Evolutionary conservation across 2,888 invertebrate genomes (phyloP).

Genomic region (Gnatocerus cornutus): DNA sequence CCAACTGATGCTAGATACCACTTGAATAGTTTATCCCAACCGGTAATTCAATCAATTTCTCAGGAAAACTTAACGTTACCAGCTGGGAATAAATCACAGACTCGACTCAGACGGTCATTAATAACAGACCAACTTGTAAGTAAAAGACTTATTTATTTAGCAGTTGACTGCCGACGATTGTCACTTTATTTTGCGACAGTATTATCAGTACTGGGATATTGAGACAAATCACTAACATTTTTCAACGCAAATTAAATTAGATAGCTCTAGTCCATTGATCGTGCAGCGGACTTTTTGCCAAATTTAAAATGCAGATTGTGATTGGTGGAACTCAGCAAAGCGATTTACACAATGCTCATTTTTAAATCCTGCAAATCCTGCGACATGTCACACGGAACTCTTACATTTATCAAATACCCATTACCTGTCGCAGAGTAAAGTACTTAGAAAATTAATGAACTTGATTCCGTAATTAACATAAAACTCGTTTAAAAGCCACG

Average conservation of each 20-base stretch:
- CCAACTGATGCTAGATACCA: constrained; percentile 49
- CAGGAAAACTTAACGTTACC: constrained; percentile 45
- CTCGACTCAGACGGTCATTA: constrained; percentile 47
- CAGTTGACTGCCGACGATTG: constrained; percentile 18
- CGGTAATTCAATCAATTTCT: constrained; percentile 55
- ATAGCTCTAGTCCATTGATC: no score
- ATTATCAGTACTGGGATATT: neutral
- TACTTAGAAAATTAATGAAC: no score
- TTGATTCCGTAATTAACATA: no score
- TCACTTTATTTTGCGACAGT: constrained; percentile 18
- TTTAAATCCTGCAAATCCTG: no score
- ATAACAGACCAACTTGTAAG: constrained; percentile 44
- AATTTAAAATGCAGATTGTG: no score
- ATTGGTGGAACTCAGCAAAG: no score
- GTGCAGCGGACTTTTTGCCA: no score
- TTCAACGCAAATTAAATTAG: neutral
- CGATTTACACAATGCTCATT: no score
- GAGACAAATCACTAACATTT: constrained; percentile 2
- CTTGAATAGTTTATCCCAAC: constrained; percentile 52
- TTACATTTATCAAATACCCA: no score
- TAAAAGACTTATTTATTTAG: constrained; percentile 46
- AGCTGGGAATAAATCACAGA: constrained; percentile 49
- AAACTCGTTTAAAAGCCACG: no score
- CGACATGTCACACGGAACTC: no score
- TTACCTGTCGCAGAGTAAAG: no score